phyloP scores from a whole-genome alignment of 2,113 vertebrate species.

The Centropristis striata region DNA sequence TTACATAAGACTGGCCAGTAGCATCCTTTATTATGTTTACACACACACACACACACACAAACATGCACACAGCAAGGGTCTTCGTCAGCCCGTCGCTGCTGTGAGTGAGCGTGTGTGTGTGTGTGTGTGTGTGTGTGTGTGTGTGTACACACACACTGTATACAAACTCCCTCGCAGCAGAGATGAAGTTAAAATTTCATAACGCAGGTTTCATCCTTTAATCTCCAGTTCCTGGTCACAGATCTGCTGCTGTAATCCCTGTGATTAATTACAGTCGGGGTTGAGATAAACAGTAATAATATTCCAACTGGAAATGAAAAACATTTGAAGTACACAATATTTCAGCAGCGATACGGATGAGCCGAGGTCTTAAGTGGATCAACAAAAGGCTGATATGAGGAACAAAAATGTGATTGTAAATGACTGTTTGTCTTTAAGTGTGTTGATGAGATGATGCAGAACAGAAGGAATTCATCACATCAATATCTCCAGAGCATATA shows the following conservation, averaged over 20 bases:
- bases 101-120: neutral
- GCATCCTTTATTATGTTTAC: conserved; percentile 46
- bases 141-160: neutral
- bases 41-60: conserved; percentile 32
- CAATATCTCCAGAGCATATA: neutral
- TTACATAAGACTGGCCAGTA: conserved; percentile 55
- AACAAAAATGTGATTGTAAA: conserved; percentile 12
- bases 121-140: neutral
- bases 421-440: conserved; percentile 13
- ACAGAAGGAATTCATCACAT: neutral
- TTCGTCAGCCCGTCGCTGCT: conserved; percentile 8
- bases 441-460: conserved; percentile 12
- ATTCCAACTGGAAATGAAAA: conserved; percentile 30
- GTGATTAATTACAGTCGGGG: conserved; percentile 46
- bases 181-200: conserved; percentile 34
- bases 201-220: conserved; percentile 46
- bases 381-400: conserved; percentile 11
- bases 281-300: conserved; percentile 37
- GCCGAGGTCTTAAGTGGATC: conserved; percentile 24
- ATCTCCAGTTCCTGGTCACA: conserved; percentile 34
- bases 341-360: conserved; percentile 32
- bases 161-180: neutral
- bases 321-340: conserved; percentile 9
- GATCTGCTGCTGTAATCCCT: conserved; percentile 26
- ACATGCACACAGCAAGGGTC: neutral